Conservation (phyloP, 2,113 vertebrate species). For the Pipa parva region DNA sequence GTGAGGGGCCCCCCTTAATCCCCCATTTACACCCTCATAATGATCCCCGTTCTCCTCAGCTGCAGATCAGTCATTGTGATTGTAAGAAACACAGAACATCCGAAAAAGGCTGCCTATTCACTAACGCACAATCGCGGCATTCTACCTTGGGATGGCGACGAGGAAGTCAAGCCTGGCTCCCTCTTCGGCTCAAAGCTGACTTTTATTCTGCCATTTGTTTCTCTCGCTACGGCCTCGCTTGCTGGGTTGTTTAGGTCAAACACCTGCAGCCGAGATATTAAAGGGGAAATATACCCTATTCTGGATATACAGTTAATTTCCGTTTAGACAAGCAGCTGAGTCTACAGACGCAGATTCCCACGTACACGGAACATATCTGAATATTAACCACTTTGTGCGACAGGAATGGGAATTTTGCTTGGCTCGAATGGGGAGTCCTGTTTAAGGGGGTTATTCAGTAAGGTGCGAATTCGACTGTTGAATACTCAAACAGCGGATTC, state of each 20-base stretch:
- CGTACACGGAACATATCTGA: too few relatives aligned
- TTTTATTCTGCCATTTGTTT: slow-evolving; percentile 22
- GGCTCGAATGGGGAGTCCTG: too few relatives aligned
- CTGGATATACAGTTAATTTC: too few relatives aligned
- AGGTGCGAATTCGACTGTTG: too few relatives aligned
- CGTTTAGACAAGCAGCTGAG: too few relatives aligned
- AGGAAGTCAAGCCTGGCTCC: slow-evolving; percentile 52
- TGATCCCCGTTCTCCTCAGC: slow-evolving; percentile 64
- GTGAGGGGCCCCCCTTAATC: slow-evolving; percentile 57
- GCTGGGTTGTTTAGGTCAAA: neutral
- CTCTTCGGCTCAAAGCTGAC: slow-evolving; percentile 48
- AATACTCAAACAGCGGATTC: too few relatives aligned
- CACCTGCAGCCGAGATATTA: too few relatives aligned
- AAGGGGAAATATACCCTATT: too few relatives aligned
- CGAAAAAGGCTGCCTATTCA: slow-evolving; percentile 59
- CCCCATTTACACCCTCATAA: slow-evolving; percentile 62
- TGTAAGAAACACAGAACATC: slow-evolving; percentile 57
- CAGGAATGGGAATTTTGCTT: too few relatives aligned
- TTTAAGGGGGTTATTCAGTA: too few relatives aligned
- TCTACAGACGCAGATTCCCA: too few relatives aligned
- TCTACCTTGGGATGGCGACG: slow-evolving; percentile 61
- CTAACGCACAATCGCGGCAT: slow-evolving; percentile 53
- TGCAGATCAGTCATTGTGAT: slow-evolving; percentile 58
- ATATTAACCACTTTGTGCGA: too few relatives aligned
- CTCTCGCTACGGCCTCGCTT: neutral